Base-by-base conservation (phyloP, 2,888 invertebrate species). In the Elaeidobius kamerunicus region DNA sequence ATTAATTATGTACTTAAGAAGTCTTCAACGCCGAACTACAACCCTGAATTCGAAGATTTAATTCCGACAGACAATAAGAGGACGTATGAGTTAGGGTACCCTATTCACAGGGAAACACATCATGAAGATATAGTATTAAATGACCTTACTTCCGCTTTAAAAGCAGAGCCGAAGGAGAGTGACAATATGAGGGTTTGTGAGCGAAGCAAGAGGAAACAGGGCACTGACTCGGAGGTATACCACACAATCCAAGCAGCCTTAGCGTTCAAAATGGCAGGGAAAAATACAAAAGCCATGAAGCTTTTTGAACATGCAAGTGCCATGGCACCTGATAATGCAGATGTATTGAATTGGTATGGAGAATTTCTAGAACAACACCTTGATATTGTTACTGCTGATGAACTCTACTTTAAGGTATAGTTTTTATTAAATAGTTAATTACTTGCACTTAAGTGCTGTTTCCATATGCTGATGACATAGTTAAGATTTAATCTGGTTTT, bases 231-330 rank as follows among this genome's bases (percentile, higher is more conserved):
- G 9, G 95, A 96, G 75, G 92, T 94, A 0, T 76, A 91, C n/a
- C 84, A 86, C 30, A 88, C 92, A 0, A 71, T 95, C 46, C 85
- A 88, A 60, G 82, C 92, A 38, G 95, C 94, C 0, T 70, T 90
- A 58, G 91, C 91, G 60, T 90, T 94, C 84, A 86, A 87, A 67
- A 78, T 80, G 44, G 75, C 82, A 30, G 92, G 92, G 3, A 95
- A 93, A 69, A 75, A 82, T 45, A 88, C 89, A 46, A 94, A 93
- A 73, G 94, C 95, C 0, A 75, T 86, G 28, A 88, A 89, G 69
- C 72, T 93, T 20, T 89, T 91, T 67, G 85, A 93, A 73, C 96
- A 97, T 74, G 96, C 96, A 0, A 81, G 91, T 51, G 90, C 91
- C 0, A 76, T 98, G 32, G 91, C 93, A 11, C 97, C 97, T 0